Evolutionary conservation across 2,888 invertebrate genomes (phyloP).

Genomic region (Chrysotoxum bicinctum): DNA sequence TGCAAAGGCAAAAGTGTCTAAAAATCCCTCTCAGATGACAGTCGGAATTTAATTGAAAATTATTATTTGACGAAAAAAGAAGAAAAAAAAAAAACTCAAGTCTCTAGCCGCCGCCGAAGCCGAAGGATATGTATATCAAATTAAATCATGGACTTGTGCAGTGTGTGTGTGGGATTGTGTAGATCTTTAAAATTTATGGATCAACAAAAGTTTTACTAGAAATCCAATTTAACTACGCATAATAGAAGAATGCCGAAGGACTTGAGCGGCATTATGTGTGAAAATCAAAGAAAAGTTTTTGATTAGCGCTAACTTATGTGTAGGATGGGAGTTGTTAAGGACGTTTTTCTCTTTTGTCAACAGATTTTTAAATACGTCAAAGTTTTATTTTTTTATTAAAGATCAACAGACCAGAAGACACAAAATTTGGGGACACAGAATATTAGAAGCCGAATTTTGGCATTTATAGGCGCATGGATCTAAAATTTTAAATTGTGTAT

Average conservation of each 20-base stretch:
- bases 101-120: neutral
- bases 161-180: constrained; percentile 49
- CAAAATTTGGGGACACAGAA: too few relatives aligned
- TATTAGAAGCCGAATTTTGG: too few relatives aligned
- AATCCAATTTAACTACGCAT: neutral
- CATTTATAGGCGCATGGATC: too few relatives aligned
- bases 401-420: too few relatives aligned
- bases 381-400: too few relatives aligned
- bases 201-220: neutral
- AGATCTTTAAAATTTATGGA: constrained; percentile 13
- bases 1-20: constrained; percentile 15
- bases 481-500: too few relatives aligned
- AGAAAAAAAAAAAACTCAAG: neutral
- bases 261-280: neutral
- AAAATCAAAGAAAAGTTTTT: neutral
- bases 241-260: neutral
- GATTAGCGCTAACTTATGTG: neutral
- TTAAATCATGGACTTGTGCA: constrained; percentile 15
- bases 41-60: constrained; percentile 69
- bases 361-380: neutral
- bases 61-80: constrained; percentile 46
- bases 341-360: neutral
- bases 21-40: constrained; percentile 47
- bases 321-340: neutral
- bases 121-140: constrained; percentile 56